Evolutionary conservation across 1,140 invertebrate genomes (phyloP).

Genomic region (Chymomyza costata): DNA sequence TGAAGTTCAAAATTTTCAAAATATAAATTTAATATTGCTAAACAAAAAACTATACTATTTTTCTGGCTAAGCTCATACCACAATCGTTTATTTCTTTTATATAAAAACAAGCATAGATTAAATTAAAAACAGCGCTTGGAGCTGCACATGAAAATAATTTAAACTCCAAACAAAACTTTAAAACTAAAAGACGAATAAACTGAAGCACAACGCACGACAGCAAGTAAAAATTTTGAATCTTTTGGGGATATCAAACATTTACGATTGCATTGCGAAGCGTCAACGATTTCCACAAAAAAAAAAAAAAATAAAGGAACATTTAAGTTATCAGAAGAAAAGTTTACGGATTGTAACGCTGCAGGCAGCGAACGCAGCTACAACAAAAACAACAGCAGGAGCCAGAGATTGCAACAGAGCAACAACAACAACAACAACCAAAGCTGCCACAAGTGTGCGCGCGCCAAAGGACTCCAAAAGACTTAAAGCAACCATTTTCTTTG

Average conservation of each 20-base stretch:
- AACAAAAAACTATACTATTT: too few relatives aligned
- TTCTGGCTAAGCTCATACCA: too few relatives aligned
- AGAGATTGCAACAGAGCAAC: conserved; percentile 18
- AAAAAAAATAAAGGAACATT: too few relatives aligned
- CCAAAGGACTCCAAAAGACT: conserved; percentile 24
- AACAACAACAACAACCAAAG: conserved; percentile 30
- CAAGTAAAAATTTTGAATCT: conserved; percentile 64
- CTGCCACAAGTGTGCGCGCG: conserved; percentile 31
- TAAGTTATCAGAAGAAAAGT: too few relatives aligned
- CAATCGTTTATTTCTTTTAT: too few relatives aligned
- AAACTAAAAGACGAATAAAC: conserved; percentile 27
- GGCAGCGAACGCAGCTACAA: conserved; percentile 21
- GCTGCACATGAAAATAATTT: too few relatives aligned
- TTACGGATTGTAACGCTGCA: conserved; percentile 10
- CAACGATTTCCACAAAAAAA: too few relatives aligned
- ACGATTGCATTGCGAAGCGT: conserved; percentile 44
- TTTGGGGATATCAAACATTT: conserved; percentile 69
- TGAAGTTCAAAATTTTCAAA: too few relatives aligned
- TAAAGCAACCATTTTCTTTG: conserved; percentile 16
- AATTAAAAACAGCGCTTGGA: too few relatives aligned
- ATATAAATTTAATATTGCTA: too few relatives aligned
- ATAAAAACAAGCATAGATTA: too few relatives aligned
- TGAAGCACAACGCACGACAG: conserved; percentile 26
- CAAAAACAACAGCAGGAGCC: too few relatives aligned
- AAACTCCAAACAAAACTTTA: conserved; percentile 9